Conservation (phyloP, 2,113 vertebrate genomes). For the Puntigrus tetrazona region DNA sequence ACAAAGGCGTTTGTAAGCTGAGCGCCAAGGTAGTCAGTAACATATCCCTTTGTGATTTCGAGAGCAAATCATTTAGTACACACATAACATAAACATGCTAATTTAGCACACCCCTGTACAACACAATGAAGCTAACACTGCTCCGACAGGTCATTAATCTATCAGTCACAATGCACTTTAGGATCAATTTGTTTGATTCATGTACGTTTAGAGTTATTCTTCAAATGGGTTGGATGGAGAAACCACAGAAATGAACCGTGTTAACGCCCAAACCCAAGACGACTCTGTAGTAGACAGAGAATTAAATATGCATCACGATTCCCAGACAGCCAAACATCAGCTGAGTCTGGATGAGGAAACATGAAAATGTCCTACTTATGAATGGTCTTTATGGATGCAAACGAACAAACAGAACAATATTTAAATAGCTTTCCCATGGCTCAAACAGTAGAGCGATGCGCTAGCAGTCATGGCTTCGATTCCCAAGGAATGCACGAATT, state of each 20-base stretch:
- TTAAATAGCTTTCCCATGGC: no score
- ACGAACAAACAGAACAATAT: background rate
- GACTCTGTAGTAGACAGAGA: conserved; percentile 28
- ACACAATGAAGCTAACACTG: background rate
- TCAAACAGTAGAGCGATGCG: no score
- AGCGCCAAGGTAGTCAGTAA: background rate
- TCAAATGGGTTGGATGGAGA: background rate
- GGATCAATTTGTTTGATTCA: background rate
- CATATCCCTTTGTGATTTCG: conserved; percentile 8
- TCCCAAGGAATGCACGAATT: background rate
- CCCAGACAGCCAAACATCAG: conserved; percentile 43
- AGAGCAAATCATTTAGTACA: conserved; percentile 4
- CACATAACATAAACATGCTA: background rate
- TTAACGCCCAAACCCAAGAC: conserved; percentile 26
- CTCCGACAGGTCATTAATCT: background rate
- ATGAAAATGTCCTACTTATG: background rate
- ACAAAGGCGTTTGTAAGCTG: background rate
- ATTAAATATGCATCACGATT: conserved; percentile 51
- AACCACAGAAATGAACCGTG: background rate
- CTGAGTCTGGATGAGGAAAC: conserved; percentile 15
- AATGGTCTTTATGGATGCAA: background rate
- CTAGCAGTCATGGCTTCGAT: background rate
- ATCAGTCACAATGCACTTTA: background rate
- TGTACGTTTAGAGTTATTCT: background rate
- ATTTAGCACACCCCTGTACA: background rate